Evolutionary conservation across 2,888 invertebrate species (phyloP), one percentile per base, ranked within the genome.

Genomic region (Noctua janthe): DNA sequence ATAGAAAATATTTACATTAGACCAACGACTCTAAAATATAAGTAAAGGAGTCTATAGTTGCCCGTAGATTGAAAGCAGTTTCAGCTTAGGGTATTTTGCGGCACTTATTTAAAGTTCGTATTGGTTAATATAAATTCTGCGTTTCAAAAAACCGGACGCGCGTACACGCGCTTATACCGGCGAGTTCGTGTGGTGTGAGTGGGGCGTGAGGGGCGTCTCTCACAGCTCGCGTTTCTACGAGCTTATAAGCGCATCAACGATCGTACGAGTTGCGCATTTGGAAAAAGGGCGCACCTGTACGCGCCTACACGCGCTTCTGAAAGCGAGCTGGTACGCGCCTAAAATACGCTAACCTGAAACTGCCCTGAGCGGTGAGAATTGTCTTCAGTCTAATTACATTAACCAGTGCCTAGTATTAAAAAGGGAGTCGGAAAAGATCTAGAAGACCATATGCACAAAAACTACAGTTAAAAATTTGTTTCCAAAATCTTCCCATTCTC

Each of bases 1-100:
- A 78, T 15, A 70, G 0, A 56, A 23, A 73, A 39, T 51, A 47
- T n/a, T 49, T 15, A 29, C n/a, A 13, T 82, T 35, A 86, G 29
- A 29, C n/a, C 11, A 39, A 79, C 17, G 2, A 17, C 35, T 10
- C 67, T 67, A 43, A 15, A 43, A 43, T 67, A 43, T 64, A 29
- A 4, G 11, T n/a, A 4, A 23, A 11, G 11, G 7, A 8, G 54
- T 59, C 23, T 56, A 23, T n/a, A 56, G n/a, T n/a, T 59, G n/a
- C 13, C 62, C 62, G 15, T 62, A 62, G 15, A 62, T 6, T 62
- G 62, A 62, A n/a, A 59, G n/a, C 23, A n/a, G 56, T 59, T 59
- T 59, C 56, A 56, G 56, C 3, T 1, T 10, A 56, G 23, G 10
- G 56, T 11, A 4, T 59, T 56, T 23, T 23, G n/a, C n/a, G 11